Evolutionary conservation across 2,888 invertebrate species (phyloP).

Genomic region (Arctia plantaginis): DNA sequence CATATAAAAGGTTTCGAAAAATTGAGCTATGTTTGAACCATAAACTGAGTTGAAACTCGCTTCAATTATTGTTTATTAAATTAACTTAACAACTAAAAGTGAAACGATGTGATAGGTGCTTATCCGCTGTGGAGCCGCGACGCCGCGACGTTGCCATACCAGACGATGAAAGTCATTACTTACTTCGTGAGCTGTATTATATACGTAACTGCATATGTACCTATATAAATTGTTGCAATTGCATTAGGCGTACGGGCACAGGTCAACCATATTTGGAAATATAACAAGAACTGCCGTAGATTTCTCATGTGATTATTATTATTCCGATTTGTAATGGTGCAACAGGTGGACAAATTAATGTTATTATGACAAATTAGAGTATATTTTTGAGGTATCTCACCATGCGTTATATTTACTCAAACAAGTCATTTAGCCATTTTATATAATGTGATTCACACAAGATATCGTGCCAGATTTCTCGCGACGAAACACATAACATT

Average conservation of each 20-base stretch:
- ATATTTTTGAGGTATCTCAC: constrained; percentile 35
- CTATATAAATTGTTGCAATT: constrained; percentile 58
- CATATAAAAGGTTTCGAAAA: constrained; percentile 63
- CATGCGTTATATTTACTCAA: constrained; percentile 42
- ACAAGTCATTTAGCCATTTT: constrained; percentile 48
- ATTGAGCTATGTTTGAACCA: constrained; percentile 35
- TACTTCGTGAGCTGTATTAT: constrained; percentile 59
- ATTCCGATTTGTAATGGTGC: constrained; percentile 51
- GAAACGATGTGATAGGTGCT: constrained; percentile 74
- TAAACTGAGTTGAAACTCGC: constrained; percentile 24
- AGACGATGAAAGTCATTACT: constrained; percentile 80
- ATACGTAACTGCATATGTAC: constrained; percentile 13
- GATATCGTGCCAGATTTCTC: constrained; percentile 69
- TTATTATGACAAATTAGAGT: too few species aligned
- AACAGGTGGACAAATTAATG: constrained; percentile 53
- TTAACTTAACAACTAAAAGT: constrained; percentile 47
- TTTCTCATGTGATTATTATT: constrained; percentile 69
- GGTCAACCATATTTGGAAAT: constrained; percentile 69
- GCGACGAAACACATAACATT: constrained; percentile 60
- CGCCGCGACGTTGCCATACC: constrained; percentile 78
- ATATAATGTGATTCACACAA: constrained; percentile 64
- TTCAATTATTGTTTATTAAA: constrained; percentile 30
- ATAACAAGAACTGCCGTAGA: constrained; percentile 61
- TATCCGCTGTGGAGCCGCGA: constrained; percentile 64
- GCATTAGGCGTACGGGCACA: constrained; percentile 61